Percentiles rank a stretch among this genome's conserved stretches.
Evolutionary conservation across 92 coral and sea anemone species (phyloP).

Genomic region (Parazoanthus atlanticus): DNA sequence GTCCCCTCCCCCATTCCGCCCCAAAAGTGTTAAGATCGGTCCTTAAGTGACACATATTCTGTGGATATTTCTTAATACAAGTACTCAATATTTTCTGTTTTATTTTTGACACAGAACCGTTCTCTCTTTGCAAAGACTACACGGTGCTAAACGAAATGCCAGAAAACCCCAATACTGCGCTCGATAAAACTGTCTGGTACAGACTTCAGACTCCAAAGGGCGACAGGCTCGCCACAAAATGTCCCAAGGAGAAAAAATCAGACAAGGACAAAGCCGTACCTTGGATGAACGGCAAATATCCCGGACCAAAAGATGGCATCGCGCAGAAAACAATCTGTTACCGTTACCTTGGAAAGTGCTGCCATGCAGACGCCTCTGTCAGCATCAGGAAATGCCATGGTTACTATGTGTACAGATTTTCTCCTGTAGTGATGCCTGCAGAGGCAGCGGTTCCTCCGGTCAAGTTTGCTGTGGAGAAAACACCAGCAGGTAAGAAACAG

Average conservation of each 20-base stretch:
- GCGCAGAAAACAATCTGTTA: not conserved
- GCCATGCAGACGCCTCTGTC: not conserved
- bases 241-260: not conserved
- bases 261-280: not conserved
- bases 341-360: not conserved
- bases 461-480: not conserved
- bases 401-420: not conserved
- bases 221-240: not conserved
- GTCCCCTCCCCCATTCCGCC: too few relatives aligned
- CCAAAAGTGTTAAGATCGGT: too few relatives aligned
- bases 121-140: not conserved
- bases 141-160: not conserved
- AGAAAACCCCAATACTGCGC: not conserved
- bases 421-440: not conserved
- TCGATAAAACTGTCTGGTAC: conserved; percentile 3
- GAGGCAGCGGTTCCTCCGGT: not conserved
- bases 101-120: not conserved
- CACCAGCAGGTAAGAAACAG: not conserved
- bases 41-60: not conserved
- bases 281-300: not conserved
- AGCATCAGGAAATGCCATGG: not conserved
- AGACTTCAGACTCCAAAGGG: not conserved
- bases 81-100: not conserved
- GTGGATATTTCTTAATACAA: not conserved
- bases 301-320: conserved; percentile 2